These are phyloP conservation scores for Oncorhynchus mykiss DNA, from an alignment of 2,113 vertebrate genomes.

Conservation along the genomic window DNA sequence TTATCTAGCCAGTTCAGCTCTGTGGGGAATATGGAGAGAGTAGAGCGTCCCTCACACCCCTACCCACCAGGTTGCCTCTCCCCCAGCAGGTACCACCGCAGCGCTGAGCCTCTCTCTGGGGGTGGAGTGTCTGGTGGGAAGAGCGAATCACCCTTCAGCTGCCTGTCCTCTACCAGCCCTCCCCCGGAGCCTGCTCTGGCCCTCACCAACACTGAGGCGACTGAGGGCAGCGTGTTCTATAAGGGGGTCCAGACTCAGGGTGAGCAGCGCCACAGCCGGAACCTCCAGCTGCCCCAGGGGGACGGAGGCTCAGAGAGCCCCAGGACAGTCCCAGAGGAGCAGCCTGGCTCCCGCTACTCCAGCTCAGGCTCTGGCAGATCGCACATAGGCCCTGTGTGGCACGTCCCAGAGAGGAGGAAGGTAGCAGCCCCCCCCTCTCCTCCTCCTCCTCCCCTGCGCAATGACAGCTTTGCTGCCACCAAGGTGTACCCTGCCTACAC, in stretches of 20 bases:
- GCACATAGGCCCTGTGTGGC: constrained; percentile 80
- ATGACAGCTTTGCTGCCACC: constrained; percentile 85
- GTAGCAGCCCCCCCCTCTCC: constrained; percentile 62
- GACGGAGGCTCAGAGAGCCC: constrained; percentile 63
- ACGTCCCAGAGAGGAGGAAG: constrained; percentile 83
- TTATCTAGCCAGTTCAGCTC: constrained; percentile 78
- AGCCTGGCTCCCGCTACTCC: constrained; percentile 53
- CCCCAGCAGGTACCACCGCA: constrained; percentile 75
- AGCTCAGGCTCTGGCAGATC: constrained; percentile 56
- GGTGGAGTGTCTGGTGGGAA: constrained; percentile 56
- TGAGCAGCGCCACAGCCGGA: constrained; percentile 60
- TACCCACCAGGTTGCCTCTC: constrained; percentile 67
- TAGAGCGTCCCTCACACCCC: constrained; percentile 73
- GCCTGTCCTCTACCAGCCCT: constrained; percentile 78
- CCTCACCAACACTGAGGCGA: constrained; percentile 64
- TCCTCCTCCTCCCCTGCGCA: constrained; percentile 78
- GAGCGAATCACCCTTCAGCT: constrained; percentile 80
- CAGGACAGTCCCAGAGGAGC: constrained; percentile 63
- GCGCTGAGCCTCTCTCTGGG: constrained; percentile 68
- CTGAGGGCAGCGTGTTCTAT: constrained; percentile 79
- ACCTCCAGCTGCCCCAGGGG: constrained; percentile 55
- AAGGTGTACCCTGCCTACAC: constrained; percentile 65
- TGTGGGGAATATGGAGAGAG: constrained; percentile 81
- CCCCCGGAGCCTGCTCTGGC: constrained; percentile 71
- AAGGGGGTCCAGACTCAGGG: constrained; percentile 66